Conservation (phyloP, 1,140 invertebrate species). For the Zophobas morio region DNA sequence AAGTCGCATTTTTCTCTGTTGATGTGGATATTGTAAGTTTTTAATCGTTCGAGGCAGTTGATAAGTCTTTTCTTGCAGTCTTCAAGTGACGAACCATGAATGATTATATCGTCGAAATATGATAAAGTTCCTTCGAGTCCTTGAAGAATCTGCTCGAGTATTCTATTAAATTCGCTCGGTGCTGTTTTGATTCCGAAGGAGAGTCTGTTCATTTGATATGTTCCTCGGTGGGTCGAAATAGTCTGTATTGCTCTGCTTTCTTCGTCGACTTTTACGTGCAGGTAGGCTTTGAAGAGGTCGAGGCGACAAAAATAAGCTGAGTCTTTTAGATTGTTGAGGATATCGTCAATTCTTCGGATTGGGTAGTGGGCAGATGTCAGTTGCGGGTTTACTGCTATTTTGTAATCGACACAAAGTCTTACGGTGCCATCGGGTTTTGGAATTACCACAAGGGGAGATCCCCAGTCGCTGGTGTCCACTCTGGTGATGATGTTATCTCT, state of each 20-base stretch:
- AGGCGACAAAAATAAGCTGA: constrained; percentile 56
- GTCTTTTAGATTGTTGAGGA: constrained; percentile 51
- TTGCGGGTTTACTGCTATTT: constrained; percentile 56
- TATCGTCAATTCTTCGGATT: constrained; percentile 58
- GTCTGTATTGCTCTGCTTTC: constrained; percentile 46
- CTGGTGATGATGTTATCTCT: constrained; percentile 57
- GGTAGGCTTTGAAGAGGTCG: constrained; percentile 56
- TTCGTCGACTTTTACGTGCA: constrained; percentile 59
- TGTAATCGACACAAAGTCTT: constrained; percentile 67
- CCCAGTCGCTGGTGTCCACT: constrained; percentile 65
- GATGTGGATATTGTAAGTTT: no score
- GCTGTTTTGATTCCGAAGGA: constrained; percentile 70
- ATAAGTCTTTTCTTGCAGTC: no score
- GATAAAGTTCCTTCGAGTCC: no score
- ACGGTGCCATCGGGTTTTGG: constrained; percentile 65
- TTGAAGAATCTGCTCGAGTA: constrained; percentile 65
- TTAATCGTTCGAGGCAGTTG: no score
- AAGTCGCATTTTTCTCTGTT: no score
- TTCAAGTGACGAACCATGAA: no score
- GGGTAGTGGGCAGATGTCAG: constrained; percentile 54
- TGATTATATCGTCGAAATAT: no score
- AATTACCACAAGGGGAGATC: constrained; percentile 66
- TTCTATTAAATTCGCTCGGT: constrained; percentile 69
- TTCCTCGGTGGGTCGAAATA: constrained; percentile 51
- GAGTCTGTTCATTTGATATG: constrained; percentile 66